Base-by-base conservation (phyloP, 2,797 vertebrate species). In the Fundulus diaphanus region DNA sequence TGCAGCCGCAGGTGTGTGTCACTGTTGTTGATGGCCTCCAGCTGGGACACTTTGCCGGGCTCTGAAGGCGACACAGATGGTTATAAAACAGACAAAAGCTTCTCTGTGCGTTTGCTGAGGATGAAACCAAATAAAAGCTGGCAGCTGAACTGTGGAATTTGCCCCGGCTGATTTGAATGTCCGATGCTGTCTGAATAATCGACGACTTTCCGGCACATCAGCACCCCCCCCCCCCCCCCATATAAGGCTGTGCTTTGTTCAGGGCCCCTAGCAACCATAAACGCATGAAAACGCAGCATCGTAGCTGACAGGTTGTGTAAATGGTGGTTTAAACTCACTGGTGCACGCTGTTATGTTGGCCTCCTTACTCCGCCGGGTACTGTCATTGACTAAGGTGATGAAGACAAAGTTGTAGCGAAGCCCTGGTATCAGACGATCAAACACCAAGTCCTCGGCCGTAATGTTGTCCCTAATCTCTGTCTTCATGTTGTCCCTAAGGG, bases 241-340 rank as follows among this genome's bases (percentile, higher is more conserved):
- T 2, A 42, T 42, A 42, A 42, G 11, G 40, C 40, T 42, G 40
- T 42, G 11, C 40, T 42, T 42, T 11, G 40, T 42, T 42, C 11
- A 11, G 40, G 40, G 7, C 40, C 1, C 40, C 40, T 42, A 42
- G 40, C 3, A 48, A 18, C 18, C 7, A 20, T 49, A 49, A 49
- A 49, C 48, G 16, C 24, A 44, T 44, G 37, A 8, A 42, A 4
- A 44, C 15, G 3, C 37, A 31, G 35, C 37, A 31, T 20, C 22
- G 7, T 0, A 54, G 9, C 13, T 2, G 11, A 12, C 12, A 5
- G 16, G 27, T 18, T 9, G 48, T 71, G 40, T 20, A n/a, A 7
- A 9, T 3, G 22, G 51, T 1, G 65, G 61, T 5, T 15, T 35
- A 8, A 78, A 87, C 92, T 92, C 76, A 95, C 93, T 89, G 35